phyloP scores from a whole-genome alignment of 1,140 invertebrate species.

The Psilanteris sp. region DNA sequence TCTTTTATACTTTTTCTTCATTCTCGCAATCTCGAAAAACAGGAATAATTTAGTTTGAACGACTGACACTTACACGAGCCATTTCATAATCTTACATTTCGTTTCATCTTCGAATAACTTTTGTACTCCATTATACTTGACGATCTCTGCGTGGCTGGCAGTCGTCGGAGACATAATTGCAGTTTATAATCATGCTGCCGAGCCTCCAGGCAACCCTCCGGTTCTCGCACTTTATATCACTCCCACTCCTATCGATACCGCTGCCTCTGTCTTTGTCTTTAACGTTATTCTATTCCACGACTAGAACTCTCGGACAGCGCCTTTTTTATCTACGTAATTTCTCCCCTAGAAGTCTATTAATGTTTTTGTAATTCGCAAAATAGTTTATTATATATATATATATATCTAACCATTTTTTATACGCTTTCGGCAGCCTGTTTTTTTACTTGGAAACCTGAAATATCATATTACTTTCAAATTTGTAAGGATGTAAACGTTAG shows the following conservation, averaged over 20 bases:
- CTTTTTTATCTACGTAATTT: conserved; percentile 6
- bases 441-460: too few relatives aligned
- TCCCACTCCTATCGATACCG: conserved; percentile 11
- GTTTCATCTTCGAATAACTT: conserved; percentile 62
- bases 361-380: too few relatives aligned
- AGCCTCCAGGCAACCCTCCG: conserved; percentile 63
- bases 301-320: conserved; percentile 11
- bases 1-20: conserved; percentile 43
- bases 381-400: too few relatives aligned
- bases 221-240: conserved; percentile 32
- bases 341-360: too few relatives aligned
- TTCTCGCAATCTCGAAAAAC: conserved; percentile 41
- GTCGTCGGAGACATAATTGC: conserved; percentile 77
- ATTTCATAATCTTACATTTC: conserved; percentile 49
- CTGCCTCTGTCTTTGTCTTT: conserved; percentile 32
- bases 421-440: too few relatives aligned
- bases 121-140: conserved; percentile 69
- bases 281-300: conserved; percentile 19
- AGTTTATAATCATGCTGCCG: conserved; percentile 74
- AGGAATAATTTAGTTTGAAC: conserved; percentile 40
- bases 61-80: conserved; percentile 15
- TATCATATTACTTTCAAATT: too few relatives aligned
- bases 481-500: too few relatives aligned
- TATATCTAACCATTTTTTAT: too few relatives aligned
- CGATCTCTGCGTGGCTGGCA: conserved; percentile 71